Evolutionary conservation across 2,797 vertebrate species (phyloP).

Genomic region (Falco columbarius): DNA sequence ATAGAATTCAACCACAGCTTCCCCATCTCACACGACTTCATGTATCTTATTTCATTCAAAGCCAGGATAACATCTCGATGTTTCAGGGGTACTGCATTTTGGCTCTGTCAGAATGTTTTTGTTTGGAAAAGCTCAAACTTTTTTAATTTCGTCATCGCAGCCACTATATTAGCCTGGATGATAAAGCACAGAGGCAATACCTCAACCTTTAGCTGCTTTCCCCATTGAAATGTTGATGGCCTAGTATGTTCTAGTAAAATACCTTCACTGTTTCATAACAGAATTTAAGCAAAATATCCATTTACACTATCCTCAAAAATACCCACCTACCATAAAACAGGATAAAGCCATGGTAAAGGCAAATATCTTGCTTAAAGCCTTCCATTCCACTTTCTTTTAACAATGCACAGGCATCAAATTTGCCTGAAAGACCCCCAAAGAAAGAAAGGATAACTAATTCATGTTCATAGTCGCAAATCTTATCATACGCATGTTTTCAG

Average conservation of each 20-base stretch:
- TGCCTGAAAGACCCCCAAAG: background rate
- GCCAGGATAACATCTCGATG: background rate
- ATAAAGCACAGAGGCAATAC: background rate
- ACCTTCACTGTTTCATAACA: background rate
- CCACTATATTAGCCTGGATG: background rate
- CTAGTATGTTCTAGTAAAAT: background rate
- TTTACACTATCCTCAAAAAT: background rate
- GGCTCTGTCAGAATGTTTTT: background rate
- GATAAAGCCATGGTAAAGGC: background rate
- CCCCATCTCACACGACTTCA: background rate
- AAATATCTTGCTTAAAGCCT: background rate
- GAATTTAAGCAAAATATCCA: background rate
- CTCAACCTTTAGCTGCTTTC: background rate
- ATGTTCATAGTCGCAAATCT: slow-evolving; percentile 3
- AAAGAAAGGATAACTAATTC: background rate
- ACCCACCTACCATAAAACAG: background rate
- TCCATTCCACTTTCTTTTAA: background rate
- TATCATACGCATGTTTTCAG: background rate
- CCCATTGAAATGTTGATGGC: background rate
- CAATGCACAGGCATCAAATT: background rate
- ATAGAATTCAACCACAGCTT: background rate
- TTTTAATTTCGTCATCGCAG: background rate
- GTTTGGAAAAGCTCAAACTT: background rate
- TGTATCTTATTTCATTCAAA: background rate
- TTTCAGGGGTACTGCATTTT: background rate